Conservation (phyloP, 2,888 invertebrate genomes). For the Catocala sponsa region DNA sequence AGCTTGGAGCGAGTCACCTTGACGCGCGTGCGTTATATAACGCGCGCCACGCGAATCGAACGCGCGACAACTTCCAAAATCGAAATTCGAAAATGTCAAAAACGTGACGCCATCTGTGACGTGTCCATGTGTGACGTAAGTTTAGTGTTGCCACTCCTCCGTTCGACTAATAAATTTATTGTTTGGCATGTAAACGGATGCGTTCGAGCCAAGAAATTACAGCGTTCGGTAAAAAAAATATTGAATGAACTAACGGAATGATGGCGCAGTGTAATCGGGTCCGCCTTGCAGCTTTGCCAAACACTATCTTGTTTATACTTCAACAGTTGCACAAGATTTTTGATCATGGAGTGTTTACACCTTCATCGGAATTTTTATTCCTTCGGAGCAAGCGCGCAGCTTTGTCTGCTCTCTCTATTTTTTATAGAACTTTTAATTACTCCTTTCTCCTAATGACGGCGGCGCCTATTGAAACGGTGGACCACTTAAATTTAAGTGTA, state of each 20-base stretch:
- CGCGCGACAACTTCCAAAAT: conserved; percentile 62
- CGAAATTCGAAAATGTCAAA: conserved; percentile 75
- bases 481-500: conserved; percentile 74
- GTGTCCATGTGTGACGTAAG: conserved; percentile 77
- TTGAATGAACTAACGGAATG: conserved; percentile 86
- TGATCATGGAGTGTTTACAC: conserved; percentile 67
- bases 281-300: conserved; percentile 80
- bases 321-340: conserved; percentile 73
- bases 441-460: conserved; percentile 80
- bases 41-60: conserved; percentile 66
- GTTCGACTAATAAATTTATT: conserved; percentile 87
- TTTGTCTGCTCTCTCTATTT: conserved; percentile 61
- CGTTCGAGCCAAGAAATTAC: conserved; percentile 88
- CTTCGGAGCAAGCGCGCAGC: conserved; percentile 44
- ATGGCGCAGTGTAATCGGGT: conserved; percentile 82
- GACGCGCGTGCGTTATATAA: conserved; percentile 82
- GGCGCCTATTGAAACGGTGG: conserved; percentile 72
- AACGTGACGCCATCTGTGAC: conserved; percentile 79
- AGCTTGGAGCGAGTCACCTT: conserved; percentile 86
- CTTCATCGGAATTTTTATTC: conserved; percentile 31
- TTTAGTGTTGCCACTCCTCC: conserved; percentile 86
- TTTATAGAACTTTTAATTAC: conserved; percentile 84
- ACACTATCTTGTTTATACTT: conserved; percentile 78
- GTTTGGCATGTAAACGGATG: conserved; percentile 88
- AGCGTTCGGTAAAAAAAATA: conserved; percentile 86